Base-by-base conservation (phyloP, 2,797 vertebrate genomes). In the Sebastes iracundus region DNA sequence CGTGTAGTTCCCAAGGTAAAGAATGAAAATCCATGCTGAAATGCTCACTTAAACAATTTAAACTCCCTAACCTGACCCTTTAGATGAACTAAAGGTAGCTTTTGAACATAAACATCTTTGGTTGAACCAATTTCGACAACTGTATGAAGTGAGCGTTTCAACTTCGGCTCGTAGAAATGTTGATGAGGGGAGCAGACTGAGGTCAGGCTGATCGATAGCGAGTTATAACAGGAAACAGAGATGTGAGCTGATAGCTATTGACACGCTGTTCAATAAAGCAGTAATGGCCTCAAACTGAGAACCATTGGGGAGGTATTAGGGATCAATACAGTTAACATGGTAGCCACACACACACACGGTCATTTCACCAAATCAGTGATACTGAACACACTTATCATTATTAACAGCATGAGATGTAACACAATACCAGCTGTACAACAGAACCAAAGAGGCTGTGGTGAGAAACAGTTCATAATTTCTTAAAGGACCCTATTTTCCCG, bases 281-380 rank as follows among this genome's bases (percentile, higher is more conserved):
- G 83, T 93, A 94, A 93, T 88, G 82, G 33, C 80, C 83, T 87
- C 69, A 81, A 89, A 92, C 82, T 75, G 79, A 85, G 77, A 87
- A 77, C 80, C 88, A 75, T 74, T 84, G 46, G 74, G 59, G 72
- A 76, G 60, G 83, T 69, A 76, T 87, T 77, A 74, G 55, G 42
- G 73, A 90, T 93, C 92, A 90, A 92, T 93, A 81, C 58, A 66
- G 80, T 88, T 70, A 81, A 88, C 80, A 80, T 1, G 35, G 77
- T 60, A 72, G 42, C 35, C 74, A 69, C 66, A 78, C 71, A 56
- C 32, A 80, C 32, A 80, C 72, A 79, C 49, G 12, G 75, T 84
- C 70, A 14, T 67, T 80, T 71, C 27, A 72, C 72, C 46, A 82
- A 53, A 84, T 75, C 9, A 58, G 59, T 33, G 25, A 74, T 14